phyloP scores from a whole-genome alignment of 2,113 vertebrate species.

The Oxygymnocypris stewartii region DNA sequence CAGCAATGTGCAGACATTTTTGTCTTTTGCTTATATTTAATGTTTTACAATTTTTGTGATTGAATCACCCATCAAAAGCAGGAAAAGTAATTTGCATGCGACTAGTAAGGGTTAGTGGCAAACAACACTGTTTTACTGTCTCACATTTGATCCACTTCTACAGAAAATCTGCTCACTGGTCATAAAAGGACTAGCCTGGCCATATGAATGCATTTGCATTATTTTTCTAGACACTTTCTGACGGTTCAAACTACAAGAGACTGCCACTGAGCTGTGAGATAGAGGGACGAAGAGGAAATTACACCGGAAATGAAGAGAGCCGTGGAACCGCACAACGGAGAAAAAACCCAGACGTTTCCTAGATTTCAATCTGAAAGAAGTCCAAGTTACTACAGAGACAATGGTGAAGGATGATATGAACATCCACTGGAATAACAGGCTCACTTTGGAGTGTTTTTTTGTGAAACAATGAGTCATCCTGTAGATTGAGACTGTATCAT shows the following conservation, averaged over 20 bases:
- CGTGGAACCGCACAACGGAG: neutral
- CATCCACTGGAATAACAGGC: neutral
- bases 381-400: neutral
- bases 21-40: too few species aligned
- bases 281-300: slow-evolving; percentile 50
- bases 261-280: slow-evolving; percentile 53
- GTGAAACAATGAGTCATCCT: too few species aligned
- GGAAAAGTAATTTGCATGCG: too few species aligned
- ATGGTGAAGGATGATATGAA: neutral
- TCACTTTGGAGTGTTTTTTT: neutral
- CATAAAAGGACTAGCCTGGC: neutral
- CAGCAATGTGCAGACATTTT: too few species aligned
- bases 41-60: too few species aligned
- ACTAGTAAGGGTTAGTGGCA: neutral
- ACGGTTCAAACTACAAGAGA: neutral
- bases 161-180: neutral
- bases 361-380: neutral
- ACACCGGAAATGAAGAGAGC: slow-evolving; percentile 57
- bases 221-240: neutral
- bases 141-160: neutral
- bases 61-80: neutral
- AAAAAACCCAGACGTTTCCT: slow-evolving; percentile 5
- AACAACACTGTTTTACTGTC: neutral
- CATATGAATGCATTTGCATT: neutral
- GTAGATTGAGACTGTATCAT: too few species aligned